Evolutionary conservation across 2,113 vertebrate species (phyloP), one percentile per base, ranked within the genome.

Genomic region (Arothron firmamentum): DNA sequence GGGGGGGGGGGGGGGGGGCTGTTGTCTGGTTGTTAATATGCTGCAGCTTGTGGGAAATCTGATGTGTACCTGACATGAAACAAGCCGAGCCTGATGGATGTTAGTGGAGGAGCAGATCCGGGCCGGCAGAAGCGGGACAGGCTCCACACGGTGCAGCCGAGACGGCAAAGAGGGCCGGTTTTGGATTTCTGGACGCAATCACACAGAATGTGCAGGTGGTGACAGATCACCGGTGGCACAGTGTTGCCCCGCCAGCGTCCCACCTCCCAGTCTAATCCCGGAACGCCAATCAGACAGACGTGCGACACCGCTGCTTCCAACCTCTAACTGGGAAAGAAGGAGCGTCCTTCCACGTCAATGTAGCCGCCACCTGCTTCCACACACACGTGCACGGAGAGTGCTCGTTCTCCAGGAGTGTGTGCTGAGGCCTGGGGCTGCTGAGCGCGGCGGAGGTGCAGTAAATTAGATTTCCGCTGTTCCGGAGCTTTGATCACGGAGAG

Each of bases 381-480:
- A 23, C 52, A 74, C 59, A 23, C 21, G 3, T 3, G 3, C 21
- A 23, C 21, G 3, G 2, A 23, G 21, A 23, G 21, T 23, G 21
- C 21, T 2, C 21, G n/a, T 23, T 3, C 21, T 23, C 2, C 21
- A 23, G 21, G 21, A 23, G 21, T 23, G 21, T 23, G 21, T 23
- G 21, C 21, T 23, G 3, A 23, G 21, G 21, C 3, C 21, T 23
- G 21, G 2, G 21, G 21, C 28, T 5, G 28, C 62, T 57, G 51
- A 67, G 52, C 53, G 15, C 9, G 18, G 56, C 6, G 3, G 54
- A 38, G 59, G 57, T 71, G 65, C 46, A 20, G 56, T 62, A 54
- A 60, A 77, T 75, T 59, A 38, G 42, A 74, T 68, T 74, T 79
- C 66, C 72, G 57, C 55, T 62, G 43, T 47, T 60, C 50, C 23